Conservation (phyloP, 1,140 invertebrate genomes). For the Aphaenogaster ashmeadi region DNA sequence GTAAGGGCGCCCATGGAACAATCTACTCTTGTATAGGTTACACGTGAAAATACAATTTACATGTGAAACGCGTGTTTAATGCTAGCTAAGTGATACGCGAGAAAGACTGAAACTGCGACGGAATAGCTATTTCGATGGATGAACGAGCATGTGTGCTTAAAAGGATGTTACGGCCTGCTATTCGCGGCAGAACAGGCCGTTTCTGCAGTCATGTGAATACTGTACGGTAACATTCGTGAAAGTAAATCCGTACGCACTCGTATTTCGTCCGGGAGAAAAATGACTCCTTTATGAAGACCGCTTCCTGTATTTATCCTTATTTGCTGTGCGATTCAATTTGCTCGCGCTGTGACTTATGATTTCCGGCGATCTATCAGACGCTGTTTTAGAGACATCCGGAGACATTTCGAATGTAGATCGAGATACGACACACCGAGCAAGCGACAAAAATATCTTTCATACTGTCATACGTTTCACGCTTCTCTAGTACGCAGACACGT, state of each 20-base stretch:
- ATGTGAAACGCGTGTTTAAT: slow-evolving; percentile 40
- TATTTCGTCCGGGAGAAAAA: slow-evolving; percentile 21
- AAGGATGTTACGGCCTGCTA: slow-evolving; percentile 19
- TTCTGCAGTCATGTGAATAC: slow-evolving; percentile 34
- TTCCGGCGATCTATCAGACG: slow-evolving; percentile 47
- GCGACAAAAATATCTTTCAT: neutral
- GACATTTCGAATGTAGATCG: neutral
- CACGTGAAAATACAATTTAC: slow-evolving; percentile 12
- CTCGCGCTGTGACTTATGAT: slow-evolving; percentile 52
- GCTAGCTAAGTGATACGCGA: neutral
- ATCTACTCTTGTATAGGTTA: neutral
- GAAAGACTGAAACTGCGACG: neutral
- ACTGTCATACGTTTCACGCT: neutral
- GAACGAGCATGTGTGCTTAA: slow-evolving; percentile 37
- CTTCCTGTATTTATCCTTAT: slow-evolving; percentile 55
- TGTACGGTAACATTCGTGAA: slow-evolving; percentile 5
- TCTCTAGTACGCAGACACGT: neutral
- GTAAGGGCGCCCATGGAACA: neutral
- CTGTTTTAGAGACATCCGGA: slow-evolving; percentile 1
- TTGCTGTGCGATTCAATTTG: slow-evolving; percentile 55
- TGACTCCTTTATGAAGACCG: slow-evolving; percentile 17
- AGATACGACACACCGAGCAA: neutral
- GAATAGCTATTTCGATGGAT: slow-evolving; percentile 45
- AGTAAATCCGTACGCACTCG: slow-evolving; percentile 42
- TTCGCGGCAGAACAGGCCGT: slow-evolving; percentile 26